phyloP scores from a whole-genome alignment of 2,888 invertebrate species.

The Nemotelus pantherinus region DNA sequence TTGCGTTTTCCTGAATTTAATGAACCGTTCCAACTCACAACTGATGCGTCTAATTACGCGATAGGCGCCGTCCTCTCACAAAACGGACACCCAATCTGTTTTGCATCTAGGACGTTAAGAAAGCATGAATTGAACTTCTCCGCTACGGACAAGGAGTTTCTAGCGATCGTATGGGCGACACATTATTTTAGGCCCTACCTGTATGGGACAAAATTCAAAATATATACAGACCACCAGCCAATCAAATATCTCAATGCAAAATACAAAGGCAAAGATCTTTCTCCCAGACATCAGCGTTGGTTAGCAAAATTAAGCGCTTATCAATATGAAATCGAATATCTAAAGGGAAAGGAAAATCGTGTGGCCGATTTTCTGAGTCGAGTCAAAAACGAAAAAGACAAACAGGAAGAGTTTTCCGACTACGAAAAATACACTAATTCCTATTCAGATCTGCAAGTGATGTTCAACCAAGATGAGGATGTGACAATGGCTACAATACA shows the following conservation, averaged over 20 bases:
- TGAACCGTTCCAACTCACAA: slow-evolving; percentile 40
- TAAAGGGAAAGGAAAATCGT: slow-evolving; percentile 21
- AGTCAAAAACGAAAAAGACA: too few species aligned
- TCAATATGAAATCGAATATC: slow-evolving; percentile 27
- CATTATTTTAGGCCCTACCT: too few species aligned
- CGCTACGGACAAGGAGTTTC: not conserved
- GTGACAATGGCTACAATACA: too few species aligned
- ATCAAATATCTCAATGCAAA: slow-evolving; percentile 42
- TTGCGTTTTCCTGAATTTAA: slow-evolving; percentile 40
- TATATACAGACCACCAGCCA: slow-evolving; percentile 45
- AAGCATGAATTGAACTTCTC: slow-evolving; percentile 47
- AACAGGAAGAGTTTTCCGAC: too few species aligned
- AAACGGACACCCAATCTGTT: slow-evolving; percentile 47
- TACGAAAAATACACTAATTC: too few species aligned
- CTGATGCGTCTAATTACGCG: slow-evolving; percentile 43
- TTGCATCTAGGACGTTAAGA: slow-evolving; percentile 46
- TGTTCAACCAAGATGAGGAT: too few species aligned
- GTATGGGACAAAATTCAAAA: not conserved
- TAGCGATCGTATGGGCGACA: too few species aligned
- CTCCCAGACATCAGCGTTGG: slow-evolving; percentile 44
- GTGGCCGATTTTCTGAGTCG: too few species aligned
- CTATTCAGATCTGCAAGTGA: too few species aligned
- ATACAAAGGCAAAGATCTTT: slow-evolving; percentile 43
- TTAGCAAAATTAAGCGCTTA: slow-evolving; percentile 28
- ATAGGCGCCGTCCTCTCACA: slow-evolving; percentile 47